Conservation (phyloP, 2,888 invertebrate species). For the Cecidostiba fungosa region DNA sequence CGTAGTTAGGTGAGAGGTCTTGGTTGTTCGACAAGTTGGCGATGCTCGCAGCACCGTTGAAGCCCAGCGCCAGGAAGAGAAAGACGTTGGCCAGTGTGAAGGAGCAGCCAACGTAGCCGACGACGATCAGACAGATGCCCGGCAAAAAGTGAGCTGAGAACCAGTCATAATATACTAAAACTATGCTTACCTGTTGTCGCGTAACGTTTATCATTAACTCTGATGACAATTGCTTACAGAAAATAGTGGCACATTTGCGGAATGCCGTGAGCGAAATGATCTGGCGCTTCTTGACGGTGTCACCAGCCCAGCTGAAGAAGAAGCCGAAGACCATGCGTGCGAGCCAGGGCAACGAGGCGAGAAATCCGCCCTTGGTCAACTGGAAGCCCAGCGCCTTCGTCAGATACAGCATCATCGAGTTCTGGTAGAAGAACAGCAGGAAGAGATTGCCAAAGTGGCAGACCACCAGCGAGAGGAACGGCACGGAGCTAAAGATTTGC, state of each 20-base stretch:
- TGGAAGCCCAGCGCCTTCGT: constrained; percentile 88
- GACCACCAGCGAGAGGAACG: constrained; percentile 85
- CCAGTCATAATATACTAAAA: too few relatives aligned
- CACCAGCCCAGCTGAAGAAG: constrained; percentile 87
- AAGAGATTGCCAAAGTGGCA: constrained; percentile 90
- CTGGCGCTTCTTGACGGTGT: constrained; percentile 82
- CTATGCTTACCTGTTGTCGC: too few relatives aligned
- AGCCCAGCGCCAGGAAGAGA: constrained; percentile 73
- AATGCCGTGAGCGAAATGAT: constrained; percentile 79
- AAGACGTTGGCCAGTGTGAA: constrained; percentile 72
- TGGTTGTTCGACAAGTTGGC: constrained; percentile 81
- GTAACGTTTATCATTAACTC: too few relatives aligned
- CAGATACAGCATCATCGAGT: constrained; percentile 88
- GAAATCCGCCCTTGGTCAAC: constrained; percentile 86
- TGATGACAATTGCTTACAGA: constrained; percentile 72
- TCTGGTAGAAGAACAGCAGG: constrained; percentile 89
- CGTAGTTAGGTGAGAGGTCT: constrained; percentile 88
- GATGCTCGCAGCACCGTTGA: constrained; percentile 81
- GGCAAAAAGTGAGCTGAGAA: constrained; percentile 83
- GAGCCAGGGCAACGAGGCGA: constrained; percentile 87
- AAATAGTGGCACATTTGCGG: constrained; percentile 73
- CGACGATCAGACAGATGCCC: constrained; percentile 81
- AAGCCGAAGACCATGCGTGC: constrained; percentile 86
- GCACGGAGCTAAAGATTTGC: constrained; percentile 84
- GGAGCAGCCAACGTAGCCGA: constrained; percentile 73